phyloP scores from a whole-genome alignment of 2,888 invertebrate species.

The Seladonia tumulorum region DNA sequence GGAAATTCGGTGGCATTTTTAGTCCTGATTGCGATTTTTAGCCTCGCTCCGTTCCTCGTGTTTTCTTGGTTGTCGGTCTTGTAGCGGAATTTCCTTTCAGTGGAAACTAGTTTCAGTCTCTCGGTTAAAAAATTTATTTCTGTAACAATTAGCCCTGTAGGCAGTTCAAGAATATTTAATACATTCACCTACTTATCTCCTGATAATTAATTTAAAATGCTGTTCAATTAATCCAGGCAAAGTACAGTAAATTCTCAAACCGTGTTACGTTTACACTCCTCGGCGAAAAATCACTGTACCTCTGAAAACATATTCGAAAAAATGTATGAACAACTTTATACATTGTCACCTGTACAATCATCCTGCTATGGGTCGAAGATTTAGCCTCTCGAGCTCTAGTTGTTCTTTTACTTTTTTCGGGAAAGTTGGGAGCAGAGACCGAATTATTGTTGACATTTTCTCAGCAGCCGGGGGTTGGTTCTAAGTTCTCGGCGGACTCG shows the following conservation, averaged over 20 bases:
- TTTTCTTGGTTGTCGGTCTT: background rate
- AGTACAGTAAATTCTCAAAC: too few relatives aligned
- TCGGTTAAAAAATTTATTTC: too few relatives aligned
- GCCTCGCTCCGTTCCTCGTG: background rate
- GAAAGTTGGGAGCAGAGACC: background rate
- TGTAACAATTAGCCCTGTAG: too few relatives aligned
- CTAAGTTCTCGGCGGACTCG: background rate
- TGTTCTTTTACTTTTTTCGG: background rate
- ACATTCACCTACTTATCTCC: too few relatives aligned
- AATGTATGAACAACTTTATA: background rate
- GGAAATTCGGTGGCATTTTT: background rate
- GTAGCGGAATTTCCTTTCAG: background rate
- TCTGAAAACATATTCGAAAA: too few relatives aligned
- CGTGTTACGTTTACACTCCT: too few relatives aligned
- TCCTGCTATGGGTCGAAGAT: background rate
- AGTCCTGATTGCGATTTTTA: background rate
- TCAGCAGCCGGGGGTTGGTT: background rate
- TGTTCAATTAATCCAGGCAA: too few relatives aligned
- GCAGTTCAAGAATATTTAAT: too few relatives aligned
- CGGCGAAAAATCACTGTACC: too few relatives aligned
- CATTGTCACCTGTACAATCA: background rate
- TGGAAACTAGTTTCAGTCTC: too few relatives aligned
- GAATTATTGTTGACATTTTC: constrained; percentile 2
- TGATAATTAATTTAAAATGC: too few relatives aligned
- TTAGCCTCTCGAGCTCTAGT: background rate